These are phyloP conservation scores for Athene cunicularia DNA, from an alignment of 2,113 vertebrate genomes.

Conservation along the genomic window DNA sequence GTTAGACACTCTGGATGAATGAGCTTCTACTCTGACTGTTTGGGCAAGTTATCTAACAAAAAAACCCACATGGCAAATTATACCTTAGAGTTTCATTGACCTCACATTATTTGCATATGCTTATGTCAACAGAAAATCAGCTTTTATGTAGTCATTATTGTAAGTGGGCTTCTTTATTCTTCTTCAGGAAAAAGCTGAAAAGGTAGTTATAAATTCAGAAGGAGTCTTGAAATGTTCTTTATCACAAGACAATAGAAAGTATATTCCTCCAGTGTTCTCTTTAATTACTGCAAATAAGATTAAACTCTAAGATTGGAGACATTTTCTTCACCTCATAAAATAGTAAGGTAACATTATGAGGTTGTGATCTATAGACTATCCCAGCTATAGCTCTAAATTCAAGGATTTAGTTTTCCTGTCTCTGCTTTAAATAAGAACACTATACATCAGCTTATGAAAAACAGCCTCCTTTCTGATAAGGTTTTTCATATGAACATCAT, in stretches of 20 bases:
- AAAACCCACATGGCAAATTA: accelerated
- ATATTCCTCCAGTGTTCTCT: not conserved
- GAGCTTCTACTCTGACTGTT: not conserved
- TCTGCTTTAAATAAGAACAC: not conserved
- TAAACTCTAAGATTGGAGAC: not conserved
- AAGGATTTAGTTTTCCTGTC: not conserved
- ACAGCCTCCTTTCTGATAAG: not conserved
- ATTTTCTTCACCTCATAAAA: not conserved
- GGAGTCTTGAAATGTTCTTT: not conserved
- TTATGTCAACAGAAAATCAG: not conserved
- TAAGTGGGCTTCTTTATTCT: not conserved
- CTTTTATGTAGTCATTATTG: not conserved
- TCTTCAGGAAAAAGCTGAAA: not conserved
- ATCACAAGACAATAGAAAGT: not conserved
- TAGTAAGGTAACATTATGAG: not conserved
- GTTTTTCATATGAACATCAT: not conserved
- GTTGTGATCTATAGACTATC: not conserved
- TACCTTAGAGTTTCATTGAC: not conserved
- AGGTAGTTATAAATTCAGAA: not conserved
- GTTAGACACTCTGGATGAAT: not conserved
- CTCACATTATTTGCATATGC: not conserved
- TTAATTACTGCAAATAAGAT: not conserved
- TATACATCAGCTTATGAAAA: not conserved
- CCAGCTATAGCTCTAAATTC: not conserved
- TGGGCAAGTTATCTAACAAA: not conserved